A percentile compares a stretch with the other conserved stretches of the same genome.
Evolutionary conservation across 2,888 invertebrate species (phyloP).

Genomic region (Merodon equestris): DNA sequence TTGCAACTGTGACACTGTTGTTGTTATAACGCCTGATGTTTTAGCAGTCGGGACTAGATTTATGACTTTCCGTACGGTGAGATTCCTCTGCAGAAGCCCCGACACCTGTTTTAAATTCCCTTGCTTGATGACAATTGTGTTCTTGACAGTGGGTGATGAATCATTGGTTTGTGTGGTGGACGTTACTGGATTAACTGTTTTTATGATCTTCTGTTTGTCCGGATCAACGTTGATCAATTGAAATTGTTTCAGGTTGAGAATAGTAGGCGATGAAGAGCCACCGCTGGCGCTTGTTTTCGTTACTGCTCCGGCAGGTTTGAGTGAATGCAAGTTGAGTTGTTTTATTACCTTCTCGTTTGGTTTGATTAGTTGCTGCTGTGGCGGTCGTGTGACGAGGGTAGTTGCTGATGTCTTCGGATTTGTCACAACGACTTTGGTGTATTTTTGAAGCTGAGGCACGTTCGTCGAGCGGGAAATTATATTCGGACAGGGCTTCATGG

Average conservation of each 20-base stretch:
- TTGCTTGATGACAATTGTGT: constrained; percentile 73
- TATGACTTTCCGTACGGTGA: constrained; percentile 74
- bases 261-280: constrained; percentile 53
- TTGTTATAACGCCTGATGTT: constrained; percentile 64
- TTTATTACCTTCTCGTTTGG: constrained; percentile 65
- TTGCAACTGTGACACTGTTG: constrained; percentile 64
- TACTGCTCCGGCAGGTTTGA: constrained; percentile 50
- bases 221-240: constrained; percentile 70
- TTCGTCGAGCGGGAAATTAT: constrained; percentile 73
- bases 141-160: constrained; percentile 54
- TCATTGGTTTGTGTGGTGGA: not conserved
- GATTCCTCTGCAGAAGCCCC: constrained; percentile 72
- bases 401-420: constrained; percentile 72
- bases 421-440: constrained; percentile 74
- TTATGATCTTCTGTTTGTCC: constrained; percentile 46
- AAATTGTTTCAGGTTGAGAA: constrained; percentile 71
- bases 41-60: constrained; percentile 71
- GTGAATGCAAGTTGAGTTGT: constrained; percentile 70
- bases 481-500: constrained; percentile 76
- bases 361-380: constrained; percentile 39
- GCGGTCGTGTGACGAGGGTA: constrained; percentile 69
- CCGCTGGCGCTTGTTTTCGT: constrained; percentile 39
- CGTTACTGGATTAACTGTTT: constrained; percentile 21
- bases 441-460: constrained; percentile 72
- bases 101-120: constrained; percentile 72